Base-by-base conservation (phyloP, 2,888 invertebrate species). In the Dicranocentrus wangi region DNA sequence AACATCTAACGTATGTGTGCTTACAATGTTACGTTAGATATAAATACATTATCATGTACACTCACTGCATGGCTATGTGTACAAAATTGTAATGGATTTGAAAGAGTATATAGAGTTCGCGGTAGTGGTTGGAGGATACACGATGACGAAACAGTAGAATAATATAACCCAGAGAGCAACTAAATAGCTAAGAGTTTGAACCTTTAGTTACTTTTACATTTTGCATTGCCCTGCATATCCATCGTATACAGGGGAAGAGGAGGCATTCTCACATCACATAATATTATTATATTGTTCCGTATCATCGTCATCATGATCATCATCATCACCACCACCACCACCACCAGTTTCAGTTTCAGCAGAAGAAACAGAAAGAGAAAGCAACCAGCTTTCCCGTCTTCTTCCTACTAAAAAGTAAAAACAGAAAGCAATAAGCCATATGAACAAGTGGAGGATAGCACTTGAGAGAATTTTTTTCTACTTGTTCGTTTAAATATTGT, bases 191-290 rank as follows among this genome's bases (percentile, higher is more conserved):
- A 55, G 43, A 39, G 63, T 51, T 69, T 70, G 70, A 78, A 70
- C 78, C 53, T 69, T 78, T 78, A 78, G 70, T 78, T 70, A 78
- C 78, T 78, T 70, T 78, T 61, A 70, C 78, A 78, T 78, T 78
- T 78, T 70, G 70, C 78, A 78, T 78, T 55, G 55, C 53, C 65
- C 70, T 78, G 70, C 28, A 70, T 63, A 27, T 61, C 61, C 32
- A 23, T 66, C 60, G 51, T 27, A 43, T n/a, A 61, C 58, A 25
- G 47, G 51, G 15, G 25, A 32, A 77, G 65, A 27, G 53, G 32
- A 60, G 68, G 60, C 69, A 72, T 28, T 32, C 32, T 70, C 60
- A 60, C 60, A 66, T 43, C 28, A 72, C 27, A 73, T 51, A 61
- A 72, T 72, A 60, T 60, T 72, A 58, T 58, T 61, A 70, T 78